A percentile compares a stretch with the other conserved stretches of the same genome.
These are phyloP conservation scores for Talpa occidentalis DNA, from an alignment of 2,113 vertebrate species.

Conservation along the genomic window DNA sequence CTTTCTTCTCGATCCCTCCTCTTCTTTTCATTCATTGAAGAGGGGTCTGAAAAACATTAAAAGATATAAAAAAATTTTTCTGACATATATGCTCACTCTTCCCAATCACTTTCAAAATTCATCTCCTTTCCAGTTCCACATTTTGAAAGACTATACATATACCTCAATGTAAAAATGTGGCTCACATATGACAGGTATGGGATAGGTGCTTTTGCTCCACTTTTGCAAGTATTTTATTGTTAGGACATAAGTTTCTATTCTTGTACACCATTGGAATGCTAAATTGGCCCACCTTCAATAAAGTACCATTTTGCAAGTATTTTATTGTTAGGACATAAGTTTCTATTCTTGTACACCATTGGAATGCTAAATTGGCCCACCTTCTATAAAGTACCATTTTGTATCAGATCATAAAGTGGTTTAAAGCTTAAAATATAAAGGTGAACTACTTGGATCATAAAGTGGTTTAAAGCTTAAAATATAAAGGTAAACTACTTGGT, in stretches of 20 bases:
- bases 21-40: slow-evolving; percentile 89
- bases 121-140: background rate
- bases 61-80: slow-evolving; percentile 58
- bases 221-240: slow-evolving; percentile 12
- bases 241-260: slow-evolving; percentile 22
- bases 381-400: slow-evolving; percentile 3
- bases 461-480: slow-evolving; percentile 7
- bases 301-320: background rate
- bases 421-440: slow-evolving; percentile 5
- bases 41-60: slow-evolving; percentile 87
- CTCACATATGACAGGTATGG: background rate
- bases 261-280: background rate
- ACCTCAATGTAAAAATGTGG: background rate
- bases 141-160: slow-evolving; percentile 13
- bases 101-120: slow-evolving; percentile 2
- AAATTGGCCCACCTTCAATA: background rate
- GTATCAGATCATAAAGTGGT: background rate
- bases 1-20: slow-evolving; percentile 93
- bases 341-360: background rate
- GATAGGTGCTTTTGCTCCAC: background rate
- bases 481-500: background rate
- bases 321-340: slow-evolving; percentile 18
- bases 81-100: background rate
- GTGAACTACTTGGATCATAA: background rate
- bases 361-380: background rate